Conservation (phyloP, 1,140 invertebrate genomes). For the Aphelinus certus region DNA sequence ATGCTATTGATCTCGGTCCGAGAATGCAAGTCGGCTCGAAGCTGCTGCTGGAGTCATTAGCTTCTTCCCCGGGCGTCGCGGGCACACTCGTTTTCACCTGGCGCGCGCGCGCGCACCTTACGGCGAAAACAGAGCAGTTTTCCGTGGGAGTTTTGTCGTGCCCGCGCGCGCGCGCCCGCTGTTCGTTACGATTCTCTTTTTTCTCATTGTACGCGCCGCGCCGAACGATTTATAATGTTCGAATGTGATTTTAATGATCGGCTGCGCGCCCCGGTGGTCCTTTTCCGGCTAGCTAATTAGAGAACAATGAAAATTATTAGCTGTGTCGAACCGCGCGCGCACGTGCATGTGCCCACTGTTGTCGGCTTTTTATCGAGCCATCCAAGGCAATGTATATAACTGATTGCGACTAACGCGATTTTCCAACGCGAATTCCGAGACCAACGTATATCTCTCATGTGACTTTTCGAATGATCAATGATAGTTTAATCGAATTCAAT, state of each 20-base stretch:
- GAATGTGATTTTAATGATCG: slow-evolving; percentile 35
- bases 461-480: too few relatives aligned
- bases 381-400: too few relatives aligned
- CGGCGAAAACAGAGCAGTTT: slow-evolving; percentile 17
- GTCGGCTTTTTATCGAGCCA: background rate
- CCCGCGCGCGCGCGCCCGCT: background rate
- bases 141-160: slow-evolving; percentile 35
- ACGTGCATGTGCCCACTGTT: slow-evolving; percentile 10
- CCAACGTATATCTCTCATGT: too few relatives aligned
- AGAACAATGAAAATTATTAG: slow-evolving; percentile 32
- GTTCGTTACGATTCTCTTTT: slow-evolving; percentile 29
- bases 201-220: background rate
- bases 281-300: slow-evolving; percentile 32
- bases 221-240: slow-evolving; percentile 29
- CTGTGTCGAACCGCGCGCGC: background rate
- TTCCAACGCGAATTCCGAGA: too few relatives aligned
- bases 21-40: too few relatives aligned
- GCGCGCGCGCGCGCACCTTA: background rate
- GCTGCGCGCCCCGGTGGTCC: slow-evolving; percentile 16
- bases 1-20: slow-evolving; percentile 22
- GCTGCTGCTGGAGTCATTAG: too few relatives aligned
- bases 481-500: too few relatives aligned
- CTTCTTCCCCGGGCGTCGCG: too few relatives aligned
- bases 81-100: background rate
- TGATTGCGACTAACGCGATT: too few relatives aligned